phyloP scores from a whole-genome alignment of 2,113 vertebrate species.

The Ceyx cyanopectus region DNA sequence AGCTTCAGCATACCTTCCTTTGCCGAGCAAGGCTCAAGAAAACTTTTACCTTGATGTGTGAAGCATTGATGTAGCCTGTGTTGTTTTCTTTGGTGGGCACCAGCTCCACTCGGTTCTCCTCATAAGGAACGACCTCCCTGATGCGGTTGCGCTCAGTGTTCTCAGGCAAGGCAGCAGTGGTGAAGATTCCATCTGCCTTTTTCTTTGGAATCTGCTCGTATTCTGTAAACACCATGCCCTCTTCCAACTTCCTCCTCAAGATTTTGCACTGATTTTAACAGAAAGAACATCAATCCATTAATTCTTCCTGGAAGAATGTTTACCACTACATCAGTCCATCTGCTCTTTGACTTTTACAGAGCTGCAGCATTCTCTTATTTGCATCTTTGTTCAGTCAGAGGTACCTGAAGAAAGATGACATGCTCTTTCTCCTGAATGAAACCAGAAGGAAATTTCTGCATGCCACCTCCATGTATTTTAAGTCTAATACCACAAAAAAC shows the following conservation, averaged over 20 bases:
- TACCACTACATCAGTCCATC: background rate
- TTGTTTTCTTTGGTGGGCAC: conserved; percentile 95
- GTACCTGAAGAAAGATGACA: background rate
- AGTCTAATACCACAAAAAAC: background rate
- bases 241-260: conserved; percentile 88
- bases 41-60: conserved; percentile 88
- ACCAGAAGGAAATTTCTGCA: background rate
- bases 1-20: background rate
- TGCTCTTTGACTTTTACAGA: background rate
- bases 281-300: background rate
- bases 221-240: conserved; percentile 93
- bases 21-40: background rate
- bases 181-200: conserved; percentile 82
- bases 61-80: conserved; percentile 94
- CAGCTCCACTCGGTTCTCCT: conserved; percentile 92
- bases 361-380: background rate
- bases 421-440: background rate
- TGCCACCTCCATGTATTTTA: background rate
- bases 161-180: conserved; percentile 87
- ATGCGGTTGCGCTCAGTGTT: conserved; percentile 91
- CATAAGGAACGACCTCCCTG: conserved; percentile 90
- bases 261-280: conserved; percentile 85
- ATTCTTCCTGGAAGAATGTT: background rate
- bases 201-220: conserved; percentile 95
- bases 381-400: background rate